phyloP scores from a whole-genome alignment of 2,797 vertebrate species.

The Sibirionetta formosa region DNA sequence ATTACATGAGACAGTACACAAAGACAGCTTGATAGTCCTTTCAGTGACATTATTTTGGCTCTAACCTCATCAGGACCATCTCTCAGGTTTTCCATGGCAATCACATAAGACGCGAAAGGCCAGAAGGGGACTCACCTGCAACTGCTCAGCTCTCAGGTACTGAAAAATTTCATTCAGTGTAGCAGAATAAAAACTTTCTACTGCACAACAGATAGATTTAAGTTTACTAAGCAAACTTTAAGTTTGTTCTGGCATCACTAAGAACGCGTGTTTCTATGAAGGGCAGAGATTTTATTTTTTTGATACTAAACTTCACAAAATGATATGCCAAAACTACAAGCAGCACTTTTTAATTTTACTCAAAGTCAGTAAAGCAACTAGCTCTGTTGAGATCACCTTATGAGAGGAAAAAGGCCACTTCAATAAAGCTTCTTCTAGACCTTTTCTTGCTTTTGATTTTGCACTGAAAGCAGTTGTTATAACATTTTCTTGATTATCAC shows the following conservation, averaged over 20 bases:
- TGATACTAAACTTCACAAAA: neutral
- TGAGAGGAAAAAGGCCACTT: neutral
- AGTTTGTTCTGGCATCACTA: neutral
- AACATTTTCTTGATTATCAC: neutral
- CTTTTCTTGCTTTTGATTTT: neutral
- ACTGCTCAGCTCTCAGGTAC: neutral
- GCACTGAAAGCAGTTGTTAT: neutral
- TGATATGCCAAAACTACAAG: neutral
- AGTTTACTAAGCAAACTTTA: neutral
- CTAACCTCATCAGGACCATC: neutral
- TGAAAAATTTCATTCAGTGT: neutral
- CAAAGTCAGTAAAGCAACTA: neutral
- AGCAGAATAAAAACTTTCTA: neutral
- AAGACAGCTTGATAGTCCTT: neutral
- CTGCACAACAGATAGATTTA: neutral
- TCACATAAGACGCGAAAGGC: neutral
- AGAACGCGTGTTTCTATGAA: neutral
- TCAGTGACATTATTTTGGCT: neutral
- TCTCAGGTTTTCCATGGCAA: neutral
- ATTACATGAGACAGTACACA: neutral
- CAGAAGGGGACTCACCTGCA: neutral
- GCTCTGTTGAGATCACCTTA: neutral
- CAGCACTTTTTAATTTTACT: neutral
- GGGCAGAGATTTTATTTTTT: neutral
- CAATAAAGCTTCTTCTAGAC: neutral